phyloP scores from a whole-genome alignment of 2,797 vertebrate genomes.

The Propithecus perrieri region DNA sequence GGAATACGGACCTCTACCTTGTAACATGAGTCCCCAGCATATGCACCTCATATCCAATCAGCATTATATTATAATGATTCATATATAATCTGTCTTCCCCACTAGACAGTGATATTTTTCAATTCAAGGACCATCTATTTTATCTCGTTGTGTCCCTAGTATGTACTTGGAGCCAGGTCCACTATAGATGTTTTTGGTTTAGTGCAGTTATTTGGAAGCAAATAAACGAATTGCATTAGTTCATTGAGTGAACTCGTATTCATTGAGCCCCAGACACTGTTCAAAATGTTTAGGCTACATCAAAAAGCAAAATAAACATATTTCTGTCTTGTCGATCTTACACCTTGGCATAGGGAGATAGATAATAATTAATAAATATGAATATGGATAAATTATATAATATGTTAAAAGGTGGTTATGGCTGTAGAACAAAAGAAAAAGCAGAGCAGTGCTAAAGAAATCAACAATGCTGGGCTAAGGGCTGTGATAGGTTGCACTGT shows the following conservation, averaged over 20 bases:
- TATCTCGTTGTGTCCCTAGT: background rate
- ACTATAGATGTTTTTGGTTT: background rate
- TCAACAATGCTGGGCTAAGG: background rate
- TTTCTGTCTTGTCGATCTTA: background rate
- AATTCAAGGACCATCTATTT: background rate
- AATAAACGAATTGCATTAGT: background rate
- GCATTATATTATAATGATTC: background rate
- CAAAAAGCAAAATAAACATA: background rate
- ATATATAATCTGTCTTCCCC: background rate
- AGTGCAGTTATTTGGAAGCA: background rate
- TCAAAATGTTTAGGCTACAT: background rate
- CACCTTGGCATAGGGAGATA: background rate
- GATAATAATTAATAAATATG: background rate
- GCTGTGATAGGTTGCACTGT: background rate
- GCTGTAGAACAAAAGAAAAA: background rate
- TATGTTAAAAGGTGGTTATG: background rate
- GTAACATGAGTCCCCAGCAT: background rate
- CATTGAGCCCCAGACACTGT: background rate
- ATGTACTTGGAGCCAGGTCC: background rate
- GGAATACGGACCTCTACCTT: background rate
- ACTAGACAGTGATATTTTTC: background rate
- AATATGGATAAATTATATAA: background rate
- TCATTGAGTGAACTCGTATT: background rate
- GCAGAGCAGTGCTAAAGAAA: background rate
- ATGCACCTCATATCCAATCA: background rate